Conservation (phyloP, 2,113 vertebrate species). For the Menura novaehollandiae region DNA sequence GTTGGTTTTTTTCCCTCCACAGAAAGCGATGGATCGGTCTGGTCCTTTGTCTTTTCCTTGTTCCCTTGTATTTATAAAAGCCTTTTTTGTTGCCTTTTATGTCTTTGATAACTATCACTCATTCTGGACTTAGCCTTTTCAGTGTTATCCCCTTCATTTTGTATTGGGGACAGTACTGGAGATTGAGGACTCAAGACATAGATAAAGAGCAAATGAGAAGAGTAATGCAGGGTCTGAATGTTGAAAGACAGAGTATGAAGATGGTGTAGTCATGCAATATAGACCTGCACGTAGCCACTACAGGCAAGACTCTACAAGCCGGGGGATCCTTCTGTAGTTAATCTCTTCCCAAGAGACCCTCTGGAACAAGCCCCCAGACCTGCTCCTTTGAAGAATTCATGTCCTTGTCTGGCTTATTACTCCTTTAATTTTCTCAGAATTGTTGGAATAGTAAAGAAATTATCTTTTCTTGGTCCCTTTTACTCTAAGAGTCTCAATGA, state of each 20-base stretch:
- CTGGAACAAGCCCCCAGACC: fast-evolving
- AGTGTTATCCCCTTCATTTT: not conserved
- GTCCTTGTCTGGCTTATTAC: not conserved
- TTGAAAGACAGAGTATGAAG: not conserved
- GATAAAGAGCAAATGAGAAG: not conserved
- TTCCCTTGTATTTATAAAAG: not conserved
- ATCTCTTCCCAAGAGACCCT: not conserved
- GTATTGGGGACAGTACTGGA: not conserved
- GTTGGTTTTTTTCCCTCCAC: not conserved
- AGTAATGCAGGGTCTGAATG: not conserved
- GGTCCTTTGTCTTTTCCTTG: not conserved
- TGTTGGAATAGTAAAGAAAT: not conserved
- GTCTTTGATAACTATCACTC: not conserved
- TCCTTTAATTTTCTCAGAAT: not conserved
- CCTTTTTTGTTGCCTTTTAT: not conserved
- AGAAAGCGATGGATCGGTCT: not conserved
- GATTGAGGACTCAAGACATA: too few species aligned
- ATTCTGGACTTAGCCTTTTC: not conserved
- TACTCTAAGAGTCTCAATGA: not conserved
- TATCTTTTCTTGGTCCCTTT: not conserved
- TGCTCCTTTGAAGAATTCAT: not conserved
- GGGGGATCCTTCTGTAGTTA: not conserved
- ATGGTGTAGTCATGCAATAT: not conserved
- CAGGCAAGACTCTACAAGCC: not conserved
- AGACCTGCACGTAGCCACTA: not conserved